Base-by-base conservation (phyloP, 92 coral and sea anemone genomes). In the Porites rus region DNA sequence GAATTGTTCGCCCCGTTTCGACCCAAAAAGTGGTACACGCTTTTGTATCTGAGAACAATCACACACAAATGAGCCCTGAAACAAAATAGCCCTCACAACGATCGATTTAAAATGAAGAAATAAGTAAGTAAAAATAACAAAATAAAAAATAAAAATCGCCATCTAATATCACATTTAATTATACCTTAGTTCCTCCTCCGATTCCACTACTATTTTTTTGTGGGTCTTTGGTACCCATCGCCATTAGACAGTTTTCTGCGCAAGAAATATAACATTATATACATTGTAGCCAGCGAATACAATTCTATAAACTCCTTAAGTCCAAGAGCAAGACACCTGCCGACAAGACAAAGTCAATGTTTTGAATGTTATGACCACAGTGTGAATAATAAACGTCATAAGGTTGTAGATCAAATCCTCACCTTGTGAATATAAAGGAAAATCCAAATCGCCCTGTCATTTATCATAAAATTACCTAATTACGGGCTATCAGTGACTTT, bases 351-450 rank as follows among this genome's bases (percentile, higher is more conserved):
- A 56, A 51, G 19, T 24, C 62, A 65, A 65, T 16, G 66, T 18
- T 85, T 43, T 69, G 72, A 43, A 69, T 50, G 28, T 61, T 69
- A 18, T 75, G 65, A 79, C 65, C 71, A n/a, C 83, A 54, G 50
- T 67, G 71, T 89, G 72, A 59, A 54, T 7, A 22, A 68, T 8
- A 61, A 3, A 67, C 6, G 73, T 61, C 22, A 75, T 8, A 17
- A 64, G 10, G 75, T 19, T 11, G 10, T 21, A n/a, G 0, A 7
- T 61, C 46, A 20, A 21, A 54, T 4, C 10, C 8, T n/a, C 58
- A 83, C 31, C 43, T 75, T 60, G 58, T 6, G 50, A 64, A 51
- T 61, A 3, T 14, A 9, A 56, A 31, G 51, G 58, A 63, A 69
- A 19, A 82, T 11, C 25, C 16, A 24, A 60, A 73, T 18, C 62